These are phyloP conservation scores for Hirtodrosophila confusa DNA, from an alignment of 2,888 invertebrate species.

Conservation along the genomic window DNA sequence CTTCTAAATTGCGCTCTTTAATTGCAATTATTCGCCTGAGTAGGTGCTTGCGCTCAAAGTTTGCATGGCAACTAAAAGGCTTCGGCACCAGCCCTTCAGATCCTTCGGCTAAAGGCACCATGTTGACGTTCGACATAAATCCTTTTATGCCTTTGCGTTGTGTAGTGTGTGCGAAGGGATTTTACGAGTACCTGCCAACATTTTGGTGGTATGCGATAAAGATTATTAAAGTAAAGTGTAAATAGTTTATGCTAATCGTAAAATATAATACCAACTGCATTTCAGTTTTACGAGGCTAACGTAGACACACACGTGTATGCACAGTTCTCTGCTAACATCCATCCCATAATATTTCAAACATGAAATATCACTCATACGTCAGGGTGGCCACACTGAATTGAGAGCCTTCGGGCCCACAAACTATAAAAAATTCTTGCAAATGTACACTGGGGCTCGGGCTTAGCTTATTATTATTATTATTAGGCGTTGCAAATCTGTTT, in stretches of 20 bases:
- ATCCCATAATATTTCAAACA: conserved; percentile 50
- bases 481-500: no score
- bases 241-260: conserved; percentile 77
- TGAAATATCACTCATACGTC: conserved; percentile 77
- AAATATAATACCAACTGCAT: conserved; percentile 49
- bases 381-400: conserved; percentile 16
- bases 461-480: no score
- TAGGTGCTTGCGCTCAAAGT: conserved; percentile 55
- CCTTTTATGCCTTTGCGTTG: conserved; percentile 52
- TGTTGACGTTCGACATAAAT: conserved; percentile 60
- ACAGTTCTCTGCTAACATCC: conserved; percentile 17
- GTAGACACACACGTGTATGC: background rate
- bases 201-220: conserved; percentile 44
- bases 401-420: conserved; percentile 23
- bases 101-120: conserved; percentile 12
- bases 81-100: conserved; percentile 14
- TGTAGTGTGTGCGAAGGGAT: conserved; percentile 12
- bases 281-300: conserved; percentile 53
- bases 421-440: conserved; percentile 9
- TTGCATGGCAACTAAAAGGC: conserved; percentile 34
- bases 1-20: conserved; percentile 61
- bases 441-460: conserved; percentile 1
- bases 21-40: conserved; percentile 71
- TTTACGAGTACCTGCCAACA: conserved; percentile 37
- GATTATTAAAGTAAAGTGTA: conserved; percentile 67